Percentiles rank a stretch among this genome's conserved stretches.
Evolutionary conservation across 2,888 invertebrate species (phyloP).

Genomic region (Metalampra italica): DNA sequence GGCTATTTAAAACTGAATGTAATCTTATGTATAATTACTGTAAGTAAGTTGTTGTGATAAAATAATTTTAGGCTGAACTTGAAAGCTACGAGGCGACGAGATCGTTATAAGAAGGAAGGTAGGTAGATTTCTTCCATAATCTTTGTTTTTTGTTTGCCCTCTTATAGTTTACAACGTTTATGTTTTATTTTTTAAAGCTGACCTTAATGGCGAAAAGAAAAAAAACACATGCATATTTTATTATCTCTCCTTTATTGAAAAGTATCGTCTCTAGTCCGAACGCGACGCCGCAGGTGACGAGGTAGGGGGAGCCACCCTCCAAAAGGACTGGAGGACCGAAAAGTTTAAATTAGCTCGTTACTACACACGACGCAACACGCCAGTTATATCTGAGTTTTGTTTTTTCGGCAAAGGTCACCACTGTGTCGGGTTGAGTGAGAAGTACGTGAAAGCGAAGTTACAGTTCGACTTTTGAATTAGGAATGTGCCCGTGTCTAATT

Average conservation of each 20-base stretch:
- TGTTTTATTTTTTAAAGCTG: too few species aligned
- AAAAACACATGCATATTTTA: constrained; percentile 28
- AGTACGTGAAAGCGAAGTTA: constrained; percentile 56
- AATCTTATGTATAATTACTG: too few species aligned
- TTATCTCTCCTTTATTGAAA: constrained; percentile 53
- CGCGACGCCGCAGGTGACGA: constrained; percentile 63
- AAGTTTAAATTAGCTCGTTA: constrained; percentile 79
- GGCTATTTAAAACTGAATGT: too few species aligned
- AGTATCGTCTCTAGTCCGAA: constrained; percentile 42
- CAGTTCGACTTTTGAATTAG: constrained; percentile 43
- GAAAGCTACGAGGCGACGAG: too few species aligned
- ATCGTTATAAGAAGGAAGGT: too few species aligned
- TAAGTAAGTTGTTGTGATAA: too few species aligned
- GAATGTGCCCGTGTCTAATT: neutral
- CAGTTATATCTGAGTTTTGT: constrained; percentile 64
- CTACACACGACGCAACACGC: constrained; percentile 62
- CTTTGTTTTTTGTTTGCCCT: too few species aligned
- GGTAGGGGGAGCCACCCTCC: constrained; percentile 50
- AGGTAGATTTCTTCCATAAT: too few species aligned
- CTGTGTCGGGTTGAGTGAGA: constrained; percentile 34
- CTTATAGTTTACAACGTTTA: too few species aligned
- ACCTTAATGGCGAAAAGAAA: neutral
- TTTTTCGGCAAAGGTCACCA: constrained; percentile 70
- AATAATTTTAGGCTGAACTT: too few species aligned
- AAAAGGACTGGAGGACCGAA: constrained; percentile 61